These are phyloP conservation scores for Coboldia fuscipes DNA, from an alignment of 1,140 invertebrate genomes.

Conservation along the genomic window DNA sequence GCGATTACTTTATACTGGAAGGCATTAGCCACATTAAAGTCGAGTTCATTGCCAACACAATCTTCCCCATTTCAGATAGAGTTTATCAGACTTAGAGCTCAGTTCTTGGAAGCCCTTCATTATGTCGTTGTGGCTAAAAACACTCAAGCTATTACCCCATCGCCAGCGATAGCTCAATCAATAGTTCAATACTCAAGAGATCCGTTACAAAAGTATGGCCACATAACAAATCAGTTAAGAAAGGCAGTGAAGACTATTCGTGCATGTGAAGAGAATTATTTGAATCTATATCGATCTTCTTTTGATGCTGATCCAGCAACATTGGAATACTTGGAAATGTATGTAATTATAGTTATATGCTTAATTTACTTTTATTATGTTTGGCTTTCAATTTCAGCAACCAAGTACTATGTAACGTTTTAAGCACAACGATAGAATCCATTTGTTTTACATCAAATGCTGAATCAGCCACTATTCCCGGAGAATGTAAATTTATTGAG, in stretches of 20 bases:
- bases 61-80: conserved; percentile 46
- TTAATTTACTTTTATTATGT: background rate
- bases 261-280: conserved; percentile 52
- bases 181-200: conserved; percentile 57
- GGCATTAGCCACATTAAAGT: conserved; percentile 48
- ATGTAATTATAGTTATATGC: conserved; percentile 8
- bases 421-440: conserved; percentile 17
- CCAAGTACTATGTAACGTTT: conserved; percentile 16
- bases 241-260: conserved; percentile 42
- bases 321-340: conserved; percentile 54
- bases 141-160: conserved; percentile 71
- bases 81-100: conserved; percentile 49
- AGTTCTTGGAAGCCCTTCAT: conserved; percentile 53
- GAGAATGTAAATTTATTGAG: conserved; percentile 15
- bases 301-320: conserved; percentile 82
- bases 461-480: conserved; percentile 14
- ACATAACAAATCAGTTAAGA: conserved; percentile 50
- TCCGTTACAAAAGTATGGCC: conserved; percentile 60
- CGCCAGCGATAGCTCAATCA: conserved; percentile 72
- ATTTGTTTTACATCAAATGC: conserved; percentile 18
- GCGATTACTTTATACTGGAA: conserved; percentile 37
- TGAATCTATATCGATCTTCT: conserved; percentile 67
- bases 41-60: conserved; percentile 21
- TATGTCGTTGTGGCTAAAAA: conserved; percentile 57
- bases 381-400: conserved; percentile 3